Percentiles rank a stretch among this genome's conserved stretches.
phyloP scores from a whole-genome alignment of 2,113 vertebrate genomes.

The Cynopterus brachyotis region DNA sequence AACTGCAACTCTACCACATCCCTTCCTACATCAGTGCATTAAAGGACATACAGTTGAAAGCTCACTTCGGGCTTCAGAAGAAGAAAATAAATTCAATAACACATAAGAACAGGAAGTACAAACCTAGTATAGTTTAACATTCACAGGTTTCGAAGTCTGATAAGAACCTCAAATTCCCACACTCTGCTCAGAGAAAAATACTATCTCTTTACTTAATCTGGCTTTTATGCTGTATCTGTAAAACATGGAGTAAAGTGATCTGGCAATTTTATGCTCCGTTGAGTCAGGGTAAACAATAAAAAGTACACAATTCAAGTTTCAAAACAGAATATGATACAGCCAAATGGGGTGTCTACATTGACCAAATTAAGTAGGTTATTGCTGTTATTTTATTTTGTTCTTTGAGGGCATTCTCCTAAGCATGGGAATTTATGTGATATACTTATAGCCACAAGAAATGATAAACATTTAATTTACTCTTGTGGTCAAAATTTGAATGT shows the following conservation, averaged over 20 bases:
- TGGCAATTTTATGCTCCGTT: constrained; percentile 50
- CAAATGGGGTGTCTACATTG: background rate
- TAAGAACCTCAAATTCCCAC: constrained; percentile 55
- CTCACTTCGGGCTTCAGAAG: background rate
- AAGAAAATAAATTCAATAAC: constrained; percentile 47
- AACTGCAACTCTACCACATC: background rate
- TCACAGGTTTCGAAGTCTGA: background rate
- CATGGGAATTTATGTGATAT: background rate
- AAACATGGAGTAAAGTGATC: constrained; percentile 38
- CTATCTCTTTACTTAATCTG: constrained; percentile 57
- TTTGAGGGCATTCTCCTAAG: background rate
- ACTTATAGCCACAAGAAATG: background rate
- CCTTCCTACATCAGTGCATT: background rate
- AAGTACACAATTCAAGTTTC: constrained; percentile 31
- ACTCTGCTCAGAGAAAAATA: constrained; percentile 53
- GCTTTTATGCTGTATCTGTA: constrained; percentile 17
- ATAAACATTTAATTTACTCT: background rate
- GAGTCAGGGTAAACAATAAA: constrained; percentile 49
- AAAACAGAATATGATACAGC: constrained; percentile 49
- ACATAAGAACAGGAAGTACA: constrained; percentile 57
- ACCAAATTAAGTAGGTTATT: constrained; percentile 37
- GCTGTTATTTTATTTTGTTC: background rate
- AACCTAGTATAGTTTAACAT: constrained; percentile 41
- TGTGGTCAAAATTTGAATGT: background rate
- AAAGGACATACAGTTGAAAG: background rate